phyloP scores from a whole-genome alignment of 1,140 invertebrate genomes.

The Cydia fagiglandana region DNA sequence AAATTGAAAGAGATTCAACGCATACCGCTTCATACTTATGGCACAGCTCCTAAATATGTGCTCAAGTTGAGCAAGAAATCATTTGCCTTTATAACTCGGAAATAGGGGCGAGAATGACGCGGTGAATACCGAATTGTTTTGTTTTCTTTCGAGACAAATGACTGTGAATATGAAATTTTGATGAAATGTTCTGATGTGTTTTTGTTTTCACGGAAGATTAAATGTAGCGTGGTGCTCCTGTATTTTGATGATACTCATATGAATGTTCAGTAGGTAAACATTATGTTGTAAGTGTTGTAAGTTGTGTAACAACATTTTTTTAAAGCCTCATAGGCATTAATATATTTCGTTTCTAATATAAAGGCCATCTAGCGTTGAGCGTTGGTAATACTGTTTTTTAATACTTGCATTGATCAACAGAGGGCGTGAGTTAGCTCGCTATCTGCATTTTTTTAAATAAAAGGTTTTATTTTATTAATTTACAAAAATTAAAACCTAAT shows the following conservation, averaged over 20 bases:
- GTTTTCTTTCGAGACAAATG: slow-evolving; percentile 43
- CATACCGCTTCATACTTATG: slow-evolving; percentile 22
- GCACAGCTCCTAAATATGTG: slow-evolving; percentile 36
- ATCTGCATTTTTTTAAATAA: too few species aligned
- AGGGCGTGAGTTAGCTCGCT: too few species aligned
- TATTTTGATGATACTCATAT: background rate
- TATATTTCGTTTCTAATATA: too few species aligned
- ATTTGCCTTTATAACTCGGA: slow-evolving; percentile 56
- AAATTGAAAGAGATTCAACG: slow-evolving; percentile 13
- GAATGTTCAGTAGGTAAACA: slow-evolving; percentile 39
- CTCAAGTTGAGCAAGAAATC: slow-evolving; percentile 45
- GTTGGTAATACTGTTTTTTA: too few species aligned
- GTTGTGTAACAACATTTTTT: too few species aligned
- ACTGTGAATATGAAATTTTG: slow-evolving; percentile 29
- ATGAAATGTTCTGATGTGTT: slow-evolving; percentile 28
- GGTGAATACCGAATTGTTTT: slow-evolving; percentile 35
- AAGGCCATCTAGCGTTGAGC: too few species aligned
- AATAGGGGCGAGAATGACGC: slow-evolving; percentile 48
- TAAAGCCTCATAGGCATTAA: too few species aligned
- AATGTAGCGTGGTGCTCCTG: slow-evolving; percentile 17
- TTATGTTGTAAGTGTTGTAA: too few species aligned
- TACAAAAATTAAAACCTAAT: too few species aligned
- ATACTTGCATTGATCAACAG: too few species aligned
- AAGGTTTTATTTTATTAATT: too few species aligned
- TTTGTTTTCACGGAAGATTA: slow-evolving; percentile 25